phyloP scores from a whole-genome alignment of 1,140 invertebrate species.

The Chlorops oryzae region DNA sequence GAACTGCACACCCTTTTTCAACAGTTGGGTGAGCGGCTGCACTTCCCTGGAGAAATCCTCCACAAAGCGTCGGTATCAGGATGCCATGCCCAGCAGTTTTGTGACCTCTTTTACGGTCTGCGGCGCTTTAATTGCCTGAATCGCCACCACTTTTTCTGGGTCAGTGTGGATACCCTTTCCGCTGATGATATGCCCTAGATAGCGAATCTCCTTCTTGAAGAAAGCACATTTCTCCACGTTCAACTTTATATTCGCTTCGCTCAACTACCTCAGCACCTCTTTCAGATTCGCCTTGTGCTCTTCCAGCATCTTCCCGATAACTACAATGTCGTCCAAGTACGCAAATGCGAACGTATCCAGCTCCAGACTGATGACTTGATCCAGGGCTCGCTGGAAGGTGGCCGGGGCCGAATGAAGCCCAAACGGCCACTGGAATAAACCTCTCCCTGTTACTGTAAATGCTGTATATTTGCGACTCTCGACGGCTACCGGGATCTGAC shows the following conservation, averaged over 20 bases:
- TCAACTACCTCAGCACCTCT: conserved; percentile 9
- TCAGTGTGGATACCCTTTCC: conserved; percentile 43
- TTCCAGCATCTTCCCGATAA: conserved; percentile 31
- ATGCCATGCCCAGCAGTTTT: conserved; percentile 36
- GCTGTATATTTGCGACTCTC: too few relatives aligned
- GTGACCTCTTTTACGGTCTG: conserved; percentile 32
- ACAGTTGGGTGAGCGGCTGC: conserved; percentile 30
- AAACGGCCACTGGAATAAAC: too few relatives aligned
- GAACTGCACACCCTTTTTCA: conserved; percentile 16
- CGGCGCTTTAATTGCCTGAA: conserved; percentile 30
- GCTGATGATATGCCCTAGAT: conserved; percentile 33
- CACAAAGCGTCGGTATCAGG: conserved; percentile 44
- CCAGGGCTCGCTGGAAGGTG: too few relatives aligned
- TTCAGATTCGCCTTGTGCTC: conserved; percentile 38
- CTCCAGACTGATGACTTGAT: conserved; percentile 20
- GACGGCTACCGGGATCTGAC: too few relatives aligned
- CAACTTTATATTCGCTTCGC: conserved; percentile 7
- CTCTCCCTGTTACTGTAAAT: too few relatives aligned
- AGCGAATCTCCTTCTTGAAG: conserved; percentile 18
- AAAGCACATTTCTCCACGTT: conserved; percentile 36
- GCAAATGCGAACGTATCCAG: conserved; percentile 23
- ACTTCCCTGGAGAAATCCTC: conserved; percentile 26
- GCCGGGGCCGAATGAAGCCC: too few relatives aligned
- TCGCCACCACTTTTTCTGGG: conserved; percentile 23
- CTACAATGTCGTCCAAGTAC: conserved; percentile 27